Evolutionary conservation across 2,888 invertebrate genomes (phyloP).

Genomic region (Drosophila niveifrons): DNA sequence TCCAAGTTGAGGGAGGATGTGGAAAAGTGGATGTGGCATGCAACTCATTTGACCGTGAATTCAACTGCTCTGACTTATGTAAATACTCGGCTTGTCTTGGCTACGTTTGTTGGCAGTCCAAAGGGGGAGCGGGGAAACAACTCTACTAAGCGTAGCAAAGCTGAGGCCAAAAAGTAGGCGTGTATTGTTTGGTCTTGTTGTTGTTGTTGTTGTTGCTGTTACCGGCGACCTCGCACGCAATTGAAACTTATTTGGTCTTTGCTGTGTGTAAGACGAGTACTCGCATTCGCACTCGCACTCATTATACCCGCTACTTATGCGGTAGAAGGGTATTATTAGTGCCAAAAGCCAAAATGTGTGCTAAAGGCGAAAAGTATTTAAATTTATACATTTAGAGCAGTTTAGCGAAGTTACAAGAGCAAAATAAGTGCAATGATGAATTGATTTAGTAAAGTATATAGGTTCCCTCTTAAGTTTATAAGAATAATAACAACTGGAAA

Average conservation of each 20-base stretch:
- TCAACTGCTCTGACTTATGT: conserved; percentile 44
- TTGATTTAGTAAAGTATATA: no score
- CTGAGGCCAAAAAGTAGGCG: conserved; percentile 55
- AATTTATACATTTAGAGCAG: no score
- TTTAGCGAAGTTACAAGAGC: no score
- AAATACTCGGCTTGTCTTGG: conserved; percentile 37
- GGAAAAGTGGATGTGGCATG: conserved; percentile 52
- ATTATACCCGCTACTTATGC: background rate
- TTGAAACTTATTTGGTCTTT: conserved; percentile 46
- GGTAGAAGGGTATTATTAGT: background rate
- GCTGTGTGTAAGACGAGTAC: conserved; percentile 13
- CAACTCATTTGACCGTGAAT: conserved; percentile 68
- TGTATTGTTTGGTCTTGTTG: conserved; percentile 16
- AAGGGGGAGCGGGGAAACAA: background rate
- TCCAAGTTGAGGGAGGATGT: conserved; percentile 16
- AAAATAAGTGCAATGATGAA: no score
- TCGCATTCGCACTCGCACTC: conserved; percentile 5
- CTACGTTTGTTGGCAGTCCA: conserved; percentile 27
- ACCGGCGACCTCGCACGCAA: conserved; percentile 71
- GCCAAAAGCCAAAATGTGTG: background rate
- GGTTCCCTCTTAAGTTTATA: no score
- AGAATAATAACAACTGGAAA: no score
- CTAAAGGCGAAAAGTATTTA: background rate
- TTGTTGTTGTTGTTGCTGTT: background rate
- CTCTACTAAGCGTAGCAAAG: conserved; percentile 35